These are phyloP conservation scores for Pherbina coryleti DNA, from an alignment of 2,888 invertebrate genomes.

Conservation along the genomic window DNA sequence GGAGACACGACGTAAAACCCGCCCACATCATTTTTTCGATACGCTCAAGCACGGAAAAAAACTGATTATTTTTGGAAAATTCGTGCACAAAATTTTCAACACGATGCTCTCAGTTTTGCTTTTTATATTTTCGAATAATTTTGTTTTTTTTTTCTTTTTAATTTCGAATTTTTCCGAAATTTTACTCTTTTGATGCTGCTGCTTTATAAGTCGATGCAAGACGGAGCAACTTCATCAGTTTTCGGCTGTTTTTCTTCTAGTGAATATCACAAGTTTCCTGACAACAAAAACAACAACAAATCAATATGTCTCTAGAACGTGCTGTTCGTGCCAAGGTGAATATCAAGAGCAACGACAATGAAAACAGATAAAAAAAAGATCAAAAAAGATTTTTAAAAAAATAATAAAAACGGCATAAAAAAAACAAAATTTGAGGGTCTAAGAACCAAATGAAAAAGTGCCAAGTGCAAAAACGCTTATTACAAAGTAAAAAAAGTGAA, in stretches of 20 bases:
- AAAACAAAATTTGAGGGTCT: neutral
- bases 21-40: conserved; percentile 34
- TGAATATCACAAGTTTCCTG: conserved; percentile 39
- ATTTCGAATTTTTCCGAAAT: neutral
- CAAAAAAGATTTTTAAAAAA: conserved; percentile 35
- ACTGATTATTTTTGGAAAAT: conserved; percentile 39
- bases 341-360: conserved; percentile 41
- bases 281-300: conserved; percentile 38
- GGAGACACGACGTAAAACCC: conserved; percentile 8
- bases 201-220: conserved; percentile 41
- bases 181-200: neutral
- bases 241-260: conserved; percentile 41
- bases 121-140: neutral
- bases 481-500: conserved; percentile 2
- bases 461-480: conserved; percentile 9
- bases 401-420: neutral
- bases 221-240: conserved; percentile 40
- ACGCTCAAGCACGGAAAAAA: conserved; percentile 13
- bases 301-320: conserved; percentile 90
- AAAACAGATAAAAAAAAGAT: conserved; percentile 28
- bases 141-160: neutral
- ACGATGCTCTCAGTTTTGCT: conserved; percentile 11
- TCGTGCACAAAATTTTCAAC: conserved; percentile 24
- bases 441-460: neutral
- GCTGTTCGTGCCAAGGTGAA: conserved; percentile 91